Percentiles rank a stretch among this genome's conserved stretches.
phyloP scores from a whole-genome alignment of 2,113 vertebrate species.

The Phylloscopus trochiloides region DNA sequence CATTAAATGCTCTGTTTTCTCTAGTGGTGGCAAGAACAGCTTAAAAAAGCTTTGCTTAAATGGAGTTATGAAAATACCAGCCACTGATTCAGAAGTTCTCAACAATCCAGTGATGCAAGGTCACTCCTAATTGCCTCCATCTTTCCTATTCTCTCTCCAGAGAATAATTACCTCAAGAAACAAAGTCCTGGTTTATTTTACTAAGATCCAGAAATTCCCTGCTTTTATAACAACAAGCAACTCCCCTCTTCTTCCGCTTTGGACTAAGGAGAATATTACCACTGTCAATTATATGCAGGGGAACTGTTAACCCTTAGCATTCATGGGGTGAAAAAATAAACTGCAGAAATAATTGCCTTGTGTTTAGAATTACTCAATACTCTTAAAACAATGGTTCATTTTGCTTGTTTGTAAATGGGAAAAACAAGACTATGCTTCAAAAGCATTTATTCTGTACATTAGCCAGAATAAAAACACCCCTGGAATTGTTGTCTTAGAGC shows the following conservation, averaged over 20 bases:
- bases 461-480: neutral
- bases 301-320: slow-evolving; percentile 35
- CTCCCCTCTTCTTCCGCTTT: slow-evolving; percentile 68
- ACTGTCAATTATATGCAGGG: slow-evolving; percentile 25
- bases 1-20: slow-evolving; percentile 3
- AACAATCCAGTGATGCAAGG: slow-evolving; percentile 67
- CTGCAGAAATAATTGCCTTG: neutral
- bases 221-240: slow-evolving; percentile 68
- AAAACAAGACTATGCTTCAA: neutral
- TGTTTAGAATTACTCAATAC: neutral
- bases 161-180: slow-evolving; percentile 81
- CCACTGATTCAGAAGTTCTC: slow-evolving; percentile 77
- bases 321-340: neutral
- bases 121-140: slow-evolving; percentile 79
- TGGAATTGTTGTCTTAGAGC: neutral
- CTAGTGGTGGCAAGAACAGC: slow-evolving; percentile 30
- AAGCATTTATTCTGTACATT: neutral
- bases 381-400: neutral
- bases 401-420: neutral
- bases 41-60: slow-evolving; percentile 59
- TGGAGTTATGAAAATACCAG: slow-evolving; percentile 73
- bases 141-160: slow-evolving; percentile 75
- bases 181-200: slow-evolving; percentile 80
- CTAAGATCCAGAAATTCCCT: slow-evolving; percentile 75
- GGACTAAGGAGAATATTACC: slow-evolving; percentile 62